Evolutionary conservation across 2,797 vertebrate species (phyloP).

Genomic region (Characodon lateralis): DNA sequence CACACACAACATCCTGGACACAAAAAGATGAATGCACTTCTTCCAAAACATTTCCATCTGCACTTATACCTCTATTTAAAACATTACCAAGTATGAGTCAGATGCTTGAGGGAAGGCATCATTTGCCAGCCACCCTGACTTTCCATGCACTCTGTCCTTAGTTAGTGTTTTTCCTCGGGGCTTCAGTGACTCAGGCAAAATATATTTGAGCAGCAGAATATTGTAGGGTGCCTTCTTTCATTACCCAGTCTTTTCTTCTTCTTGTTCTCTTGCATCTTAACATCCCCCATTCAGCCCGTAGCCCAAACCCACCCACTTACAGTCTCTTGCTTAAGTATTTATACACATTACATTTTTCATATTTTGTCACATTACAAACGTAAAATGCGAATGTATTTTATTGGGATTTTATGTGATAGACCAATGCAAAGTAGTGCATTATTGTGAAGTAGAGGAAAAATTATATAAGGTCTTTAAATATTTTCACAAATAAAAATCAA

Average conservation of each 20-base stretch:
- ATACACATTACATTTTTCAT: background rate
- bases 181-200: slow-evolving; percentile 50
- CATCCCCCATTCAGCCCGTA: background rate
- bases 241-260: background rate
- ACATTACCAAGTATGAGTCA: slow-evolving; percentile 70
- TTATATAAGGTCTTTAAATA: background rate
- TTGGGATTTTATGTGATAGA: background rate
- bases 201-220: slow-evolving; percentile 10
- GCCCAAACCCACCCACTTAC: background rate
- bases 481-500: background rate
- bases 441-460: background rate
- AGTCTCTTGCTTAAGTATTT: background rate
- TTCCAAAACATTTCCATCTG: slow-evolving; percentile 55
- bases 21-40: slow-evolving; percentile 13
- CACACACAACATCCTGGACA: background rate
- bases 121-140: slow-evolving; percentile 58
- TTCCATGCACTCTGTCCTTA: slow-evolving; percentile 58
- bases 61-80: slow-evolving; percentile 68
- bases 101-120: slow-evolving; percentile 57
- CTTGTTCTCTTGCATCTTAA: background rate
- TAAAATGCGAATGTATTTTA: background rate
- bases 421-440: background rate
- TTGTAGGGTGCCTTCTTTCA: slow-evolving; percentile 17
- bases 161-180: slow-evolving; percentile 42
- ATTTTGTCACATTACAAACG: background rate